Percentiles rank a stretch among this genome's conserved stretches.
phyloP scores from a whole-genome alignment of 2,888 invertebrate species.

The Auanema sp. region DNA sequence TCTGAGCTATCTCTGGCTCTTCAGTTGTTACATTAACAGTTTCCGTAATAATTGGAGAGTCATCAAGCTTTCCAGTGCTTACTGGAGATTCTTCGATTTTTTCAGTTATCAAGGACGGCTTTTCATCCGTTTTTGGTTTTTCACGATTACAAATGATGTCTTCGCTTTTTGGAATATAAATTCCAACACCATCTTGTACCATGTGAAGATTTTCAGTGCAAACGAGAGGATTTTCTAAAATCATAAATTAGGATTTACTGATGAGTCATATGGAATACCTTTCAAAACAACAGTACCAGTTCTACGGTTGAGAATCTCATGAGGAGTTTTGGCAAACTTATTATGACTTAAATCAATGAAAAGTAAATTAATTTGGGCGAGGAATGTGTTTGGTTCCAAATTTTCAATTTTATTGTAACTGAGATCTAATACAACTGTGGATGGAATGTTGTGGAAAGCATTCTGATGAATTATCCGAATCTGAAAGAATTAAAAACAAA shows the following conservation, averaged over 20 bases:
- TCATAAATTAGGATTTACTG: slow-evolving; percentile 6
- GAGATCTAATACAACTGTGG: slow-evolving; percentile 61
- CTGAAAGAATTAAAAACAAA: slow-evolving; percentile 46
- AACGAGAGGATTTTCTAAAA: slow-evolving; percentile 63
- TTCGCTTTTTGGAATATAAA: slow-evolving; percentile 52
- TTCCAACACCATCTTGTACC: slow-evolving; percentile 62
- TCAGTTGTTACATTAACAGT: neutral
- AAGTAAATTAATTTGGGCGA: slow-evolving; percentile 61
- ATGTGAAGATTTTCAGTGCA: slow-evolving; percentile 63
- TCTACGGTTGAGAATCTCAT: slow-evolving; percentile 61
- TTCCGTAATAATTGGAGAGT: neutral
- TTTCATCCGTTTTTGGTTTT: slow-evolving; percentile 21
- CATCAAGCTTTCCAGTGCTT: neutral
- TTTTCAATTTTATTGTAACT: slow-evolving; percentile 55
- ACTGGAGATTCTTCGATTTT: neutral
- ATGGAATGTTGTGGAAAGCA: slow-evolving; percentile 61
- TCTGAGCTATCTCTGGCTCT: slow-evolving; percentile 6
- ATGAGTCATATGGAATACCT: slow-evolving; percentile 36
- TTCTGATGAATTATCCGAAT: slow-evolving; percentile 58
- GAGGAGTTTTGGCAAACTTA: slow-evolving; percentile 57
- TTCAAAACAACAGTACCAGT: slow-evolving; percentile 62
- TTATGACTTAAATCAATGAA: slow-evolving; percentile 61
- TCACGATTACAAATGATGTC: slow-evolving; percentile 56
- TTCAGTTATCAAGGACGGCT: neutral
- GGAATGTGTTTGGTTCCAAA: slow-evolving; percentile 57